Evolutionary conservation across 2,113 vertebrate genomes (phyloP).

Genomic region (Pluvianellus socialis): DNA sequence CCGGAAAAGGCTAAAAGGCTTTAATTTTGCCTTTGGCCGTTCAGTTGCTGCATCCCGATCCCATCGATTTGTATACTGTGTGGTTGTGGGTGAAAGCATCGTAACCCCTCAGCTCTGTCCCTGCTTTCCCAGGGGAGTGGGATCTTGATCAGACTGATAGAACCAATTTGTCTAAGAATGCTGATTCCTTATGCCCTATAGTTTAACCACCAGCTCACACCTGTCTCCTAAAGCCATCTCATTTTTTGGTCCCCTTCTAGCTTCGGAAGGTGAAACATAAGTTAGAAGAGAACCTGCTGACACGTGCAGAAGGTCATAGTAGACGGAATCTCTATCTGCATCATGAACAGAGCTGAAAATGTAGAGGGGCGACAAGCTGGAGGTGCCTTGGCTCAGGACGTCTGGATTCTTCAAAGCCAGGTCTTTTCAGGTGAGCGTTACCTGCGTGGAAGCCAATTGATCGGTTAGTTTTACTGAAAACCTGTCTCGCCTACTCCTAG

Average conservation of each 20-base stretch:
- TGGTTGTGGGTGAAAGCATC: neutral
- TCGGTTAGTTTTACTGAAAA: neutral
- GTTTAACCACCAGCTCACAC: neutral
- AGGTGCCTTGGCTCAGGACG: neutral
- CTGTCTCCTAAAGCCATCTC: neutral
- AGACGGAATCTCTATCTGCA: neutral
- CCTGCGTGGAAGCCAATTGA: neutral
- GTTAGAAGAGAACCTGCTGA: neutral
- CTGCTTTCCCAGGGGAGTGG: neutral
- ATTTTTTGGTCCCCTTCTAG: neutral
- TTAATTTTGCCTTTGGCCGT: neutral
- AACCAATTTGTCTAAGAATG: neutral
- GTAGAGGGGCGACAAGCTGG: neutral
- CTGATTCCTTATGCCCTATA: accelerated
- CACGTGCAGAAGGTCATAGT: neutral
- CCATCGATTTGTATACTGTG: accelerated
- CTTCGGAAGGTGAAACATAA: neutral
- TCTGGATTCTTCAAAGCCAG: neutral
- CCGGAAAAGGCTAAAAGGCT: neutral
- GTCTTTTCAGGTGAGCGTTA: neutral
- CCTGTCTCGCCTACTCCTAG: neutral
- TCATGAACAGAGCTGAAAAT: neutral
- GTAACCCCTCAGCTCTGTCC: neutral
- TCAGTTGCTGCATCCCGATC: neutral
- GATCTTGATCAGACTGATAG: neutral